Percentiles rank a stretch among this genome's conserved stretches.
Conservation (phyloP, 2,797 vertebrate genomes). For the Morelia viridis region DNA sequence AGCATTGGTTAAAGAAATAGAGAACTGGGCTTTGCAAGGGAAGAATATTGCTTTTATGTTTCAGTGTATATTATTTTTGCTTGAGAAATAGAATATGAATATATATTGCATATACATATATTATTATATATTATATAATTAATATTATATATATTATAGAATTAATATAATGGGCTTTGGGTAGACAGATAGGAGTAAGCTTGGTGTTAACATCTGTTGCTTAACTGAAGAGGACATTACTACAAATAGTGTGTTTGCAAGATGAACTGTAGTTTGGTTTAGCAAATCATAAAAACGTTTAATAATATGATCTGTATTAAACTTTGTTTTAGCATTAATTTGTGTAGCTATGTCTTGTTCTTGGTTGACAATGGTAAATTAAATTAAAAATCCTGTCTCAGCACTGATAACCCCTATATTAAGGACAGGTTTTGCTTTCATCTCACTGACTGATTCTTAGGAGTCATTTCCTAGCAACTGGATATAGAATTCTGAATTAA, state of each 20-base stretch:
- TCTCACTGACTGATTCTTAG: not conserved
- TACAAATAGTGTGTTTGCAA: not conserved
- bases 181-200: not conserved
- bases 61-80: not conserved
- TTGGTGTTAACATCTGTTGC: too few relatives aligned
- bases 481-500: not conserved
- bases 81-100: not conserved
- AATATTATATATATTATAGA: not conserved
- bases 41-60: not conserved
- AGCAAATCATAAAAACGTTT: not conserved
- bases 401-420: not conserved
- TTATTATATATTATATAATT: not conserved
- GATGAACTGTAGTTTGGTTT: not conserved
- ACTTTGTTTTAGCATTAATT: not conserved
- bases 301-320: not conserved
- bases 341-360: not conserved
- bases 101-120: not conserved
- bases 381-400: not conserved
- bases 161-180: not conserved
- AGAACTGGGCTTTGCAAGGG: not conserved
- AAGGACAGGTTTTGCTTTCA: not conserved
- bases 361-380: not conserved
- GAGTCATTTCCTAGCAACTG: not conserved
- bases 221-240: not conserved
- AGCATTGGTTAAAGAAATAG: not conserved